Percentiles rank a stretch among this genome's conserved stretches.
Conservation (phyloP, 2,888 invertebrate species). For the Alloplasta piceator region DNA sequence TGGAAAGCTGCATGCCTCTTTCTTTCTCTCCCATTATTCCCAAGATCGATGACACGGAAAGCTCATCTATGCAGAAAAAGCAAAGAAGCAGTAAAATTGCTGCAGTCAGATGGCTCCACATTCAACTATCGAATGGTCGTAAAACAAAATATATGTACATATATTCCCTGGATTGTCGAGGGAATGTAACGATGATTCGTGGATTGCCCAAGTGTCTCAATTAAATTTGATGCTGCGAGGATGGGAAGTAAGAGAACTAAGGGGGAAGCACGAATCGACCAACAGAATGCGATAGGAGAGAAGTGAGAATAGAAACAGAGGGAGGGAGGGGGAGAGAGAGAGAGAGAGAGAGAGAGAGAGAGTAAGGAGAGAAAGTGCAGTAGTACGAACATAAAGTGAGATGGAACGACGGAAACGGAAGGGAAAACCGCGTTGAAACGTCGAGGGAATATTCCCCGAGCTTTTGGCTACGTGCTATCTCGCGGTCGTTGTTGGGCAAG, state of each 20-base stretch:
- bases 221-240: slow-evolving; percentile 52
- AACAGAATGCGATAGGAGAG: slow-evolving; percentile 4
- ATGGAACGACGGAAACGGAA: slow-evolving; percentile 54
- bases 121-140: background rate
- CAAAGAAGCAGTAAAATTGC: background rate
- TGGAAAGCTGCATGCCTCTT: slow-evolving; percentile 32
- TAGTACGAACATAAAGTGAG: slow-evolving; percentile 24
- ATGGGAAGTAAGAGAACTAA: slow-evolving; percentile 4
- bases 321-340: slow-evolving; percentile 1
- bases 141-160: background rate
- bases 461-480: slow-evolving; percentile 29
- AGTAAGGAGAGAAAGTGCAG: slow-evolving; percentile 24
- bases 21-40: slow-evolving; percentile 10
- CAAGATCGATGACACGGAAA: slow-evolving; percentile 59
- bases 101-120: background rate
- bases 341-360: slow-evolving; percentile 9
- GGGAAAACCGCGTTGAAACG: slow-evolving; percentile 52
- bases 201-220: slow-evolving; percentile 46
- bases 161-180: slow-evolving; percentile 13
- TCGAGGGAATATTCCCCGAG: slow-evolving; percentile 56
- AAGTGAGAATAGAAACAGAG: background rate
- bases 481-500: slow-evolving; percentile 20
- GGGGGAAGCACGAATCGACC: slow-evolving; percentile 13
- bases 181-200: slow-evolving; percentile 24
- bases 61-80: slow-evolving; percentile 16